A percentile compares a stretch with the other conserved stretches of the same genome.
Conservation (phyloP, 1,140 invertebrate species). For the Drosophila nikananu region DNA sequence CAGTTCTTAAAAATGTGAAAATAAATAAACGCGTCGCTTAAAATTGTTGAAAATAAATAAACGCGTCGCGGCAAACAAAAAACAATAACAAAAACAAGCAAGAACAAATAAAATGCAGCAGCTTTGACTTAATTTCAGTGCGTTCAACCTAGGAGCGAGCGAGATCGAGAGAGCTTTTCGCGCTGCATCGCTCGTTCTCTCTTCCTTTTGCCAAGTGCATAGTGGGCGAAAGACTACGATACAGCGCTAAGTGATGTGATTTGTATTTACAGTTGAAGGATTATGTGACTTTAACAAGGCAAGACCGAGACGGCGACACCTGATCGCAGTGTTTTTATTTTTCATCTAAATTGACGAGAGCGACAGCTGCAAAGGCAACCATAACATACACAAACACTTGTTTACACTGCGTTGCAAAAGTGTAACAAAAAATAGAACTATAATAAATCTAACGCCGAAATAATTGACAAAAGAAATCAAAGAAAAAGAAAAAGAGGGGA, state of each 20-base stretch:
- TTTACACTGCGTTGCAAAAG: constrained; percentile 67
- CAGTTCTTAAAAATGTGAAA: constrained; percentile 33
- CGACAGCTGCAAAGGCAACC: constrained; percentile 27
- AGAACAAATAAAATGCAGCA: constrained; percentile 49
- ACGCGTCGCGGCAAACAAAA: constrained; percentile 50
- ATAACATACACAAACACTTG: constrained; percentile 22
- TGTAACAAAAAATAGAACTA: constrained; percentile 49
- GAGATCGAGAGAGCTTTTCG: constrained; percentile 18
- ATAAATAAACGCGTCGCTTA: constrained; percentile 34
- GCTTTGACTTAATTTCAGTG: constrained; percentile 85
- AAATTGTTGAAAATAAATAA: constrained; percentile 29
- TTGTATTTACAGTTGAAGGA: constrained; percentile 76
- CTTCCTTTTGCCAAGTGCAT: constrained; percentile 12
- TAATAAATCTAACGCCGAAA: not conserved
- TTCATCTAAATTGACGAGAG: constrained; percentile 50
- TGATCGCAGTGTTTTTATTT: constrained; percentile 41
- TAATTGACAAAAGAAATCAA: constrained; percentile 14
- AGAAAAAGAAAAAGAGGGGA: constrained; percentile 10
- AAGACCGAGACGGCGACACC: constrained; percentile 43
- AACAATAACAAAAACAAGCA: constrained; percentile 16
- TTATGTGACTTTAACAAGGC: constrained; percentile 74
- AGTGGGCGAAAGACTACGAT: constrained; percentile 12
- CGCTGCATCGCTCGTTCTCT: constrained; percentile 29
- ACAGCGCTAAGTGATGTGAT: constrained; percentile 49
- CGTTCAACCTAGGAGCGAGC: constrained; percentile 74